A percentile compares a stretch with the other conserved stretches of the same genome.
Evolutionary conservation across 2,113 vertebrate species (phyloP).

Genomic region (Daphoenositta chrysoptera): DNA sequence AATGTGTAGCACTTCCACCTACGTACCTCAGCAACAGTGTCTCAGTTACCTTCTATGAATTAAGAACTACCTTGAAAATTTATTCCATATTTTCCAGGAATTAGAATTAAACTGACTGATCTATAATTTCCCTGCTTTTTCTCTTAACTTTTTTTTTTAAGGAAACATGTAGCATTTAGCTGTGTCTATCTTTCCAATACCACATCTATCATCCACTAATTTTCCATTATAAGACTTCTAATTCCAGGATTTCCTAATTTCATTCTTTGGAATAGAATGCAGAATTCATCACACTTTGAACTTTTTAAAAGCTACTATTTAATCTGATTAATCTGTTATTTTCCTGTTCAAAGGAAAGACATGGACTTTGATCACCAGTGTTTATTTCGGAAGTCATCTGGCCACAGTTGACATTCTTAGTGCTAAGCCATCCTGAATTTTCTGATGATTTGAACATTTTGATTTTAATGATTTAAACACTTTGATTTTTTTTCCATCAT

Average conservation of each 20-base stretch:
- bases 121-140: not conserved
- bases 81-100: not conserved
- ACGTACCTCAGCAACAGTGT: not conserved
- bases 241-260: not conserved
- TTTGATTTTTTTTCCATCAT: not conserved
- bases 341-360: not conserved
- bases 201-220: not conserved
- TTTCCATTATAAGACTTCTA: not conserved
- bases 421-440: not conserved
- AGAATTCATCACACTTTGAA: not conserved
- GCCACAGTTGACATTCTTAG: not conserved
- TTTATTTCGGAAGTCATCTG: not conserved
- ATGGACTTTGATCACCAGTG: not conserved
- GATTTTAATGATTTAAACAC: not conserved
- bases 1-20: not conserved
- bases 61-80: not conserved
- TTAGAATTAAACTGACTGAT: not conserved
- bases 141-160: not conserved
- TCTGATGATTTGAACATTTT: not conserved
- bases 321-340: not conserved
- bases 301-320: not conserved
- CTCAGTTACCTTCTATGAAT: not conserved
- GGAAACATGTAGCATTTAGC: not conserved
- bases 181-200: not conserved
- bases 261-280: not conserved